Evolutionary conservation across 2,113 vertebrate species (phyloP), one percentile per base, ranked within the genome.

Genomic region (Podilymbus podiceps): DNA sequence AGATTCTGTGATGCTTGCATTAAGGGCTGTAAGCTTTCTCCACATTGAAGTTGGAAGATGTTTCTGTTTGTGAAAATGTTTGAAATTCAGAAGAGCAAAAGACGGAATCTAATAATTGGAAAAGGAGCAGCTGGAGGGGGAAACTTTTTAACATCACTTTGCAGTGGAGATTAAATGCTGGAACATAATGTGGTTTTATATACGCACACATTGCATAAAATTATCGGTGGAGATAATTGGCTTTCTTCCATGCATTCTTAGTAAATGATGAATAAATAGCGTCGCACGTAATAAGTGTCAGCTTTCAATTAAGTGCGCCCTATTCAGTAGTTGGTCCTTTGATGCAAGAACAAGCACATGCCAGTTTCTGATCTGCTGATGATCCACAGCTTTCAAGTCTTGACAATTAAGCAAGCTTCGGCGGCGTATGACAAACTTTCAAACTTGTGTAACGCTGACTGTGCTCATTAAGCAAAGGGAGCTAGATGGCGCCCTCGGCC

Each of bases 361-460:
- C 53, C 5, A 2, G 8, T 44, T 47, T 20, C 49, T 2, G 44
- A 31, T 56, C 44, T 9, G n/a, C 15, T 14, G 71, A 8, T 4
- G 58, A 44, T 12, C 40, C 0, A 1, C 47, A 22, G 35, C 42
- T 15, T 42, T 42, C 38, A 2, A 33, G 42, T 42, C 59, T 12
- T 15, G 46, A 27, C 55, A 31, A 9, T 31, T 7, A 22, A 42
- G 44, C 19, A 15, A 56, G 40, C 23, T 52, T 3, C 3, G 10
- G 44, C 25, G 9, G 23, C 0, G 6, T 3, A 10, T 4, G 42
- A 13, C 31, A 6, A 21, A 25, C 13, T 46, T 24, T 3, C 17
- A 8, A 7, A 33, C 28, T 59, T 58, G 66, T 0, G 2, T 7
- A 10, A 15, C 0, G 11, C 89, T 21, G 27, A 1, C 47, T 27